These are phyloP conservation scores for Scopus umbretta DNA, from an alignment of 2,113 vertebrate genomes.

Conservation along the genomic window DNA sequence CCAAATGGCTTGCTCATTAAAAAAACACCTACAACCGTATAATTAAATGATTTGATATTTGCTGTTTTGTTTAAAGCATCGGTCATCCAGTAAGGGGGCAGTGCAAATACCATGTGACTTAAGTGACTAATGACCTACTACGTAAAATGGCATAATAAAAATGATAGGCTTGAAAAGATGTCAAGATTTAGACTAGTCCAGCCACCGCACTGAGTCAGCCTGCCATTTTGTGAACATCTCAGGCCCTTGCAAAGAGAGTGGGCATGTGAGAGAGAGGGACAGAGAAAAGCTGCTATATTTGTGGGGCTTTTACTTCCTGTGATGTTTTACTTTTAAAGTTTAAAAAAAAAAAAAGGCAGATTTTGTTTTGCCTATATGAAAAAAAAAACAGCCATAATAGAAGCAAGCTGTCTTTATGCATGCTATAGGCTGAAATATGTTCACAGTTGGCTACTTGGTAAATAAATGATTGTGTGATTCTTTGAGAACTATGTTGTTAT, in stretches of 20 bases:
- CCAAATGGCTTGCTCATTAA: not conserved
- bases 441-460: not conserved
- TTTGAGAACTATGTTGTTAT: not conserved
- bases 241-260: not conserved
- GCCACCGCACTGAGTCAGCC: not conserved
- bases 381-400: not conserved
- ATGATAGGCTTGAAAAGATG: not conserved
- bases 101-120: not conserved
- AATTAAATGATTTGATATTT: not conserved
- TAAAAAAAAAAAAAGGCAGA: not conserved
- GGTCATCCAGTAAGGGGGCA: not conserved
- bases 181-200: not conserved
- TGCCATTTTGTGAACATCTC: not conserved
- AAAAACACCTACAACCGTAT: not conserved
- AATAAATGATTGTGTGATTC: not conserved
- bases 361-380: not conserved
- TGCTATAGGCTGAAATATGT: not conserved
- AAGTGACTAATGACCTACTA: not conserved
- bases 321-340: not conserved
- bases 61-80: not conserved
- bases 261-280: not conserved
- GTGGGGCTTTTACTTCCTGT: not conserved
- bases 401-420: not conserved
- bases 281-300: not conserved
- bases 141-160: not conserved